Evolutionary conservation across 2,113 vertebrate genomes (phyloP).

Genomic region (Psilopogon haemacephalus): DNA sequence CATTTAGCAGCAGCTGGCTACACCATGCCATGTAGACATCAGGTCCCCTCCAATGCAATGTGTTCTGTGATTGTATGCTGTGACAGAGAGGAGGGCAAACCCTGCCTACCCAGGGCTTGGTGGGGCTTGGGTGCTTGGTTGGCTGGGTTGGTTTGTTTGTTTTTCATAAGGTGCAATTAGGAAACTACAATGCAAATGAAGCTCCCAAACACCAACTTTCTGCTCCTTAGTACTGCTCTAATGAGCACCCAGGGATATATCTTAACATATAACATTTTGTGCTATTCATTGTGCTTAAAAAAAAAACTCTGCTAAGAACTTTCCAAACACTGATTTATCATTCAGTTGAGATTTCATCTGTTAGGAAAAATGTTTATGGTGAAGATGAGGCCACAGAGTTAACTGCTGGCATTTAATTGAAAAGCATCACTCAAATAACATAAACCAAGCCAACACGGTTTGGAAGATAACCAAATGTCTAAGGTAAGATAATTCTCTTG

Average conservation of each 20-base stretch:
- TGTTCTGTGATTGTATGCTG: neutral
- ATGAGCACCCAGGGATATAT: neutral
- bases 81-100: neutral
- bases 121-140: neutral
- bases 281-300: neutral
- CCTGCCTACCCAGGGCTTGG: neutral
- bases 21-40: fast-evolving
- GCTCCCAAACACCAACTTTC: neutral
- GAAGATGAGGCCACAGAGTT: neutral
- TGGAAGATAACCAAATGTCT: neutral
- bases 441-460: neutral
- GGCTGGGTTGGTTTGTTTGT: neutral
- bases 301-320: neutral
- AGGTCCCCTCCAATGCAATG: no score
- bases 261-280: neutral
- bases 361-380: neutral
- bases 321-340: neutral
- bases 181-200: neutral
- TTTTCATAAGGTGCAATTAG: neutral
- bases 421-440: neutral
- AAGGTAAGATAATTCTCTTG: neutral
- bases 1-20: neutral
- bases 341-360: neutral
- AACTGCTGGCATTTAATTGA: neutral
- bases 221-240: neutral